Conservation (phyloP, 2,113 vertebrate genomes). For the Tautogolabrus adspersus region DNA sequence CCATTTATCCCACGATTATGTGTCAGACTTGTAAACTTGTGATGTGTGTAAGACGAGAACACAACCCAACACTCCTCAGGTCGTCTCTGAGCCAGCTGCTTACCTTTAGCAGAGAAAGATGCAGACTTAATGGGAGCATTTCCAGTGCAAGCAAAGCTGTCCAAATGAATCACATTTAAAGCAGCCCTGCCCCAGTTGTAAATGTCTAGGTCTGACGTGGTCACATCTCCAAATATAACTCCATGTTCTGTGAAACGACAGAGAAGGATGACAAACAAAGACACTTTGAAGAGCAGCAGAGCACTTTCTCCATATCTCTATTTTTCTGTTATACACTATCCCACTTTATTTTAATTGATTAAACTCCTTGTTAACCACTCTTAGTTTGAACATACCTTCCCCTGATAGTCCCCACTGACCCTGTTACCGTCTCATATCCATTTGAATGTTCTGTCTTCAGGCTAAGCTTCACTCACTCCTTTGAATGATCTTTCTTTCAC, state of each 20-base stretch:
- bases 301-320: not conserved
- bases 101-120: slow-evolving; percentile 42
- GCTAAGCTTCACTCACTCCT: slow-evolving; percentile 22
- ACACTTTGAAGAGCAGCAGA: slow-evolving; percentile 18
- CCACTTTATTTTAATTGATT: slow-evolving; percentile 2
- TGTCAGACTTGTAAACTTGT: not conserved
- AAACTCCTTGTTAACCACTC: not conserved
- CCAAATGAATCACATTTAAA: slow-evolving; percentile 62
- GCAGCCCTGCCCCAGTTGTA: slow-evolving; percentile 45
- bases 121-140: slow-evolving; percentile 52
- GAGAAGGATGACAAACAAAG: slow-evolving; percentile 43
- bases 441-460: slow-evolving; percentile 31
- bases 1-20: not conserved
- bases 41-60: slow-evolving; percentile 5
- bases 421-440: slow-evolving; percentile 9
- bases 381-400: slow-evolving; percentile 17
- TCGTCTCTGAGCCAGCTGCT: slow-evolving; percentile 46
- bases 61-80: slow-evolving; percentile 41
- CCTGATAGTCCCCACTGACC: slow-evolving; percentile 18
- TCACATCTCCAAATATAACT: slow-evolving; percentile 69
- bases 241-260: slow-evolving; percentile 54
- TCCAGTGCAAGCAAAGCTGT: slow-evolving; percentile 66
- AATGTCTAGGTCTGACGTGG: slow-evolving; percentile 57
- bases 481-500: slow-evolving; percentile 4
- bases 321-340: not conserved